Conservation (phyloP, 2,113 vertebrate species). For the Kryptolebias marmoratus region DNA sequence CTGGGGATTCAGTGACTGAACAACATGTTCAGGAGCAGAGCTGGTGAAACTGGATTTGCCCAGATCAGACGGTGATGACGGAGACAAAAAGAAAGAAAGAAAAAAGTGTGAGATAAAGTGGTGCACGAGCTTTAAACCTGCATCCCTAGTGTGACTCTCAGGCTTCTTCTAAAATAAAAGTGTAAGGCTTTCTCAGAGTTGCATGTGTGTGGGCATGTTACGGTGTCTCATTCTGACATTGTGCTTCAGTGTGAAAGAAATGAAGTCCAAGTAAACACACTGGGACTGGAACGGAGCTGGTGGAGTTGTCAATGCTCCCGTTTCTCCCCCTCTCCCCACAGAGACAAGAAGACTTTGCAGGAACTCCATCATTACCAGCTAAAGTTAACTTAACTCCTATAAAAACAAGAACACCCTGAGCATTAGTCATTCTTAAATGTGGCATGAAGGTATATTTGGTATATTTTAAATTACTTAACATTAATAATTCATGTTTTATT, state of each 20-base stretch:
- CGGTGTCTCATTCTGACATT: conserved; percentile 5
- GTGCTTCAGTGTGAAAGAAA: conserved; percentile 17
- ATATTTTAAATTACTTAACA: too few species aligned
- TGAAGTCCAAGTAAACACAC: conserved; percentile 45
- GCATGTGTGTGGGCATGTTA: background rate
- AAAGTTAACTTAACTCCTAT: too few species aligned
- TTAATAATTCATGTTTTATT: too few species aligned
- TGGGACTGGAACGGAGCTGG: background rate
- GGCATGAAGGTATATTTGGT: too few species aligned
- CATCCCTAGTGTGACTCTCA: conserved; percentile 2
- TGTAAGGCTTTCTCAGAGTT: conserved; percentile 4
- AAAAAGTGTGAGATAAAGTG: too few species aligned
- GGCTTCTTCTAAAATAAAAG: conserved; percentile 19
- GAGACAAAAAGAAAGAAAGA: background rate
- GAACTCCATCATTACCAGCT: too few species aligned
- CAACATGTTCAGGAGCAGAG: conserved; percentile 38
- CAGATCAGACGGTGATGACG: conserved; percentile 29
- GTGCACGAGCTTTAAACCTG: conserved; percentile 24
- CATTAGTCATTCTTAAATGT: too few species aligned
- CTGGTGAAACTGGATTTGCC: conserved; percentile 42
- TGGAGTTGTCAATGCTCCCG: too few species aligned
- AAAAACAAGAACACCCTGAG: too few species aligned
- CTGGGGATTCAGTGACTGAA: conserved; percentile 47
- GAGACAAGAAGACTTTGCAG: too few species aligned
- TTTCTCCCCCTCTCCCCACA: too few species aligned